phyloP scores from a whole-genome alignment of 2,888 invertebrate genomes.

The Cantharis rustica region DNA sequence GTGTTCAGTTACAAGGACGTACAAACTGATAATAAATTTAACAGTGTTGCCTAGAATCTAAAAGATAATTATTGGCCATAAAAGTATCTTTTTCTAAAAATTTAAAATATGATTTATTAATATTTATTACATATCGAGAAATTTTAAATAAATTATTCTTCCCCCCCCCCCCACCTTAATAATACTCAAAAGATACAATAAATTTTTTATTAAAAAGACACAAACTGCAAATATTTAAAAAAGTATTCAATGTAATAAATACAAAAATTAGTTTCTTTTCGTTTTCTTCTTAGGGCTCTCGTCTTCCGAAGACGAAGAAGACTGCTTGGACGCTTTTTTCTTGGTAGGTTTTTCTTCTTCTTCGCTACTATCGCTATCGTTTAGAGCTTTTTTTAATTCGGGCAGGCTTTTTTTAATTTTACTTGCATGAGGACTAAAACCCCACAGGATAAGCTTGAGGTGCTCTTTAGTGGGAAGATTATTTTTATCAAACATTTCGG shows the following conservation, averaged over 20 bases:
- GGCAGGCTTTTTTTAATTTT: conserved; percentile 66
- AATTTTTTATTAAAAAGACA: not conserved
- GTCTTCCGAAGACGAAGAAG: conserved; percentile 13
- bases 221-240: not conserved
- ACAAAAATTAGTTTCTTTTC: conserved; percentile 25
- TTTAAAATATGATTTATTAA: too few relatives aligned
- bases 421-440: conserved; percentile 73
- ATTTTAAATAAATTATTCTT: too few relatives aligned
- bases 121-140: too few relatives aligned
- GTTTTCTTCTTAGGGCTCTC: conserved; percentile 26
- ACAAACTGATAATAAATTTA: not conserved
- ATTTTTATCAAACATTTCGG: conserved; percentile 65
- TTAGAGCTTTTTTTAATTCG: conserved; percentile 56
- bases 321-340: conserved; percentile 15
- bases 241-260: not conserved
- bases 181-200: not conserved
- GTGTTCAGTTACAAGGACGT: not conserved
- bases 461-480: conserved; percentile 73
- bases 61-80: too few relatives aligned
- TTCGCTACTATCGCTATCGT: conserved; percentile 42
- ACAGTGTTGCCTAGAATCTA: not conserved
- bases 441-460: conserved; percentile 73
- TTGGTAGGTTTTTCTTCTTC: conserved; percentile 29
- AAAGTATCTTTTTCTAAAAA: too few relatives aligned
- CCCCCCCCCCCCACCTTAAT: too few relatives aligned